Percentiles rank a stretch among this genome's conserved stretches.
Conservation (phyloP, 2,113 vertebrate species). For the Poeciliopsis turrubarensis region DNA sequence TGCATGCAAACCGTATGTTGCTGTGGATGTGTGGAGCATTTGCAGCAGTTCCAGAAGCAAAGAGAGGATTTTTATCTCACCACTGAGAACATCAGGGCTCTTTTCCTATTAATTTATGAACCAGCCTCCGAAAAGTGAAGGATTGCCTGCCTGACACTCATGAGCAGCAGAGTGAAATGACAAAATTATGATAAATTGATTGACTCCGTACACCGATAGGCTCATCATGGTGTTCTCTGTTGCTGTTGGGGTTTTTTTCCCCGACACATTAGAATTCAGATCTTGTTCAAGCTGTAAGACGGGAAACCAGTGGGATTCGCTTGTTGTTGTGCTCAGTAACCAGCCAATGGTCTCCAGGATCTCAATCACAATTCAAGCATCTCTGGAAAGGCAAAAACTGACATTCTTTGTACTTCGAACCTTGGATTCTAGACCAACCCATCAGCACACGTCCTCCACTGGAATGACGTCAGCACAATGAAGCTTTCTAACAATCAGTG, state of each 20-base stretch:
- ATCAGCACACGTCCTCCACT: too few relatives aligned
- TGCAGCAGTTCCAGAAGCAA: constrained; percentile 10
- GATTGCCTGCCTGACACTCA: neutral
- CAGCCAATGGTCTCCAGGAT: neutral
- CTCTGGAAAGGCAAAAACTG: too few relatives aligned
- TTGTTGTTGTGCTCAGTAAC: neutral
- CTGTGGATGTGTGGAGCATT: neutral
- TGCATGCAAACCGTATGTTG: constrained; percentile 6
- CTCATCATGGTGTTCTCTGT: neutral
- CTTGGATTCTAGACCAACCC: neutral
- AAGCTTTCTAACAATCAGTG: too few relatives aligned
- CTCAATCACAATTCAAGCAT: too few relatives aligned
- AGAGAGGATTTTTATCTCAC: constrained; percentile 11
- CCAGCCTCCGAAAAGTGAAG: neutral
- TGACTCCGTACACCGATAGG: neutral
- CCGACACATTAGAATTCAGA: too few relatives aligned
- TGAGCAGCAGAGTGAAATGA: neutral
- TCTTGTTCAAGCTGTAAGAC: neutral
- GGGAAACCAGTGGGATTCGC: neutral
- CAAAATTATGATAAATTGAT: neutral
- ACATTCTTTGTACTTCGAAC: too few relatives aligned
- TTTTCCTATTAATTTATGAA: constrained; percentile 10
- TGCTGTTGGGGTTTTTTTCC: neutral
- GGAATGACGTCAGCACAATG: too few relatives aligned
- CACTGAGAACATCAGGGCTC: constrained; percentile 25